Base-by-base conservation (phyloP, 2,113 vertebrate genomes). In the Numenius arquata region DNA sequence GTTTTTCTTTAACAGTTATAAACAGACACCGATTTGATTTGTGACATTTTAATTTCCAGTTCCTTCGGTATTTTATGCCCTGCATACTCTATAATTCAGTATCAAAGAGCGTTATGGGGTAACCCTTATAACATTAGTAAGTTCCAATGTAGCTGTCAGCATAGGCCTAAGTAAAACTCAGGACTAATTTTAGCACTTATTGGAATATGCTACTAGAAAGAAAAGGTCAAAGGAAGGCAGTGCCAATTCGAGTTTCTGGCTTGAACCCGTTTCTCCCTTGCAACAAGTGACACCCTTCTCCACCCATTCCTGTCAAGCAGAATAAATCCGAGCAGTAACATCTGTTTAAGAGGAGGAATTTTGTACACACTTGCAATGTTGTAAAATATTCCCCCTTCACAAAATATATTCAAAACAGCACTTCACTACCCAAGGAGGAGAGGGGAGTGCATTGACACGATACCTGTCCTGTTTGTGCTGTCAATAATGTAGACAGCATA, bases 11-110 rank as follows among this genome's bases (percentile, higher is more conserved):
- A 76, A 34, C 12, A 67, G 27, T 27, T 65, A 67, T 7, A 67
- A 76, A 59, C 23, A 79, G 78, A 55, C 19, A 61, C 61, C 29
- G 1, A 80, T 63, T 72, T 59, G 11, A 70, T 61, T 50, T 45
- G 21, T 63, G 48, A 40, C n/a, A 65, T 50, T 65, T 78, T 74
- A 36, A 80, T 62, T 71, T 80, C 41, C 47, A 81, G 14, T 62
- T 85, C 13, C 70, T 74, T 77, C 3, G 1, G 25, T 50, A 58
- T 48, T 53, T 65, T 80, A 58, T 11, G 13, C 7, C 29, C 32
- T 0, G 0, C 9, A 70, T 36, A 41, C 0, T 0, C 34, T 41
- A 5, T 32, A 83, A 79, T 65, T 78, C 11, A 38, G 29, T 21
- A 90, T 8, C 62, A 83, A 38, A 14, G 34, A 84, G 21, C 48